Evolutionary conservation across 1,140 invertebrate species (phyloP).

Genomic region (Acyrthosiphon pisum): DNA sequence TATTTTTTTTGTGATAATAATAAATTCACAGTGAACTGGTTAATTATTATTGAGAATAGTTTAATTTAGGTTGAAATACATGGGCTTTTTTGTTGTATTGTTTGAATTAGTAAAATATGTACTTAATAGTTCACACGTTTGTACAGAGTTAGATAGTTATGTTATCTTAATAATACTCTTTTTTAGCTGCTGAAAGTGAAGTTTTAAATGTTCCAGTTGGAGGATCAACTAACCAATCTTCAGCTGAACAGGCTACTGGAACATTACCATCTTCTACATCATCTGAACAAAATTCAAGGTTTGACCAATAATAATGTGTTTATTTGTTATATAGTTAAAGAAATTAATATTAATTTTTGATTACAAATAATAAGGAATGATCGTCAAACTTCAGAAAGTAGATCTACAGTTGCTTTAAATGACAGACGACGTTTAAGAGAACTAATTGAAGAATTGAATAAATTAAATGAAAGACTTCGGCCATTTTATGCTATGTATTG

Average conservation of each 20-base stretch:
- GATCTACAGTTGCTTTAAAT: neutral
- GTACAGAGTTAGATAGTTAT: neutral
- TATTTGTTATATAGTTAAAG: neutral
- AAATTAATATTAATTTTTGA: conserved; percentile 12
- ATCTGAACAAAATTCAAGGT: conserved; percentile 46
- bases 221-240: conserved; percentile 8
- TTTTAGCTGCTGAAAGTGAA: conserved; percentile 28
- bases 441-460: conserved; percentile 68
- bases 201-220: neutral
- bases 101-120: no score
- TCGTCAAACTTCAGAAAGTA: conserved; percentile 5
- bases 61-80: no score
- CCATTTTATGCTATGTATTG: conserved; percentile 72
- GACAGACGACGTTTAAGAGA: conserved; percentile 30
- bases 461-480: conserved; percentile 70
- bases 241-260: neutral
- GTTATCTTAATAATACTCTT: neutral
- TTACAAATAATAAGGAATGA: conserved; percentile 3
- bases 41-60: no score
- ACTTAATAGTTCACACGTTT: no score
- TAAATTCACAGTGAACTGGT: no score
- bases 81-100: no score
- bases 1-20: no score
- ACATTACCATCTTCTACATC: conserved; percentile 17
- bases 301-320: neutral